These are phyloP conservation scores for Mesorhabditis sp. DNA, from an alignment of 2,888 invertebrate species.

Conservation along the genomic window DNA sequence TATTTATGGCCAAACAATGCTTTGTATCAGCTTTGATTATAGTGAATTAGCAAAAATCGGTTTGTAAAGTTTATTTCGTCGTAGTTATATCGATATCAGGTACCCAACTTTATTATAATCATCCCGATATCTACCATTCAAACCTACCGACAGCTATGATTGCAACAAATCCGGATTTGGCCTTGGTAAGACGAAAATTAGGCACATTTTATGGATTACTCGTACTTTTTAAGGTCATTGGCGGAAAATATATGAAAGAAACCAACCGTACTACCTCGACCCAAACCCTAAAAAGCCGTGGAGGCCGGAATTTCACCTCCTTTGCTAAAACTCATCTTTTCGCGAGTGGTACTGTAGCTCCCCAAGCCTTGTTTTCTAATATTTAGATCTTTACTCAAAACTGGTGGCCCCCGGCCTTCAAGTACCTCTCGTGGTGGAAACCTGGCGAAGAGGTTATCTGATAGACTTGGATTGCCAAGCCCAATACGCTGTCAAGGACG, in stretches of 20 bases:
- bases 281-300: too few relatives aligned
- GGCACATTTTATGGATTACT: too few relatives aligned
- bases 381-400: constrained; percentile 74
- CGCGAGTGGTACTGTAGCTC: constrained; percentile 64
- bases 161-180: constrained; percentile 65
- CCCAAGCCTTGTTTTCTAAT: not conserved
- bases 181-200: constrained; percentile 19
- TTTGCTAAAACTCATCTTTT: constrained; percentile 81
- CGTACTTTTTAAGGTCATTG: too few relatives aligned
- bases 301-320: constrained; percentile 66
- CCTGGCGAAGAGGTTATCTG: constrained; percentile 75
- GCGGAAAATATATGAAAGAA: too few relatives aligned
- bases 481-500: constrained; percentile 38
- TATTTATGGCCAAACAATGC: constrained; percentile 77
- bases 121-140: constrained; percentile 73
- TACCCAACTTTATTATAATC: constrained; percentile 75
- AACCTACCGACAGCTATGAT: constrained; percentile 68
- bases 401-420: constrained; percentile 73
- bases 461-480: constrained; percentile 31
- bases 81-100: constrained; percentile 47
- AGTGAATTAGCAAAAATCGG: constrained; percentile 73
- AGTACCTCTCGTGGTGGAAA: constrained; percentile 74
- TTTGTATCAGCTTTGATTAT: constrained; percentile 76
- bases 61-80: constrained; percentile 18
- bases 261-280: too few relatives aligned